Base-by-base conservation (phyloP, 2,888 invertebrate species). In the Barypeithes pellucidus region DNA sequence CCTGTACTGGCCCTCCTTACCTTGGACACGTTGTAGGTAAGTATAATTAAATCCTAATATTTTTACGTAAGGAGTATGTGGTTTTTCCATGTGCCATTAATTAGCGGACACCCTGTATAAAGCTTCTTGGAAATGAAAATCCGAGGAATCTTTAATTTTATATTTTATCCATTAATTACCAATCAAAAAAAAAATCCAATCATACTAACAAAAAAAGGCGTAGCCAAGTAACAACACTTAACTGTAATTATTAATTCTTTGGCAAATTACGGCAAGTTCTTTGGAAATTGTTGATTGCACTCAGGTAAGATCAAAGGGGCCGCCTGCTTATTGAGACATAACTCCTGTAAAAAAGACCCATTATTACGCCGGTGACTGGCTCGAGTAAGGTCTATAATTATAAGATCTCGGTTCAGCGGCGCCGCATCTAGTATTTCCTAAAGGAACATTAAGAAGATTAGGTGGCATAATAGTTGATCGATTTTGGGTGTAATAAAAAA, bases 241-340 rank as follows among this genome's bases (percentile, higher is more conserved):
- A 61, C 61, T 43, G 61, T 61, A 43, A 61, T 61, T 61, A 61
- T n/a, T 61, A 43, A 61, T 61, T 61, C 41, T 24, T 18, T 61
- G 61, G 61, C 61, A 41, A 61, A 61, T 61, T 61, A 43, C 60
- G 22, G 41, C 36, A 52, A 59, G 16, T 59, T 71, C 36, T 36
- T 33, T 71, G 4, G 65, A 66, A 66, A 59, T 65, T 66, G 65
- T 66, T 54, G 63, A 80, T 79, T 79, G 78, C 80, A 78, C 78
- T 76, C 77, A 67, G 70, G 41, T 67, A 72, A 81, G 79, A 81
- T 81, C 81, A 82, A 82, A 82, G 79, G 67, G 43, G 72, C 81
- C 78, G 80, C 77, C 67, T 76, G 76, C 78, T 81, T 82, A 81
- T 82, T 82, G 81, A 82, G 81, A 82, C 80, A 78, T 81, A 81